A percentile compares a stretch with the other conserved stretches of the same genome.
phyloP scores from a whole-genome alignment of 2,888 invertebrate species.

The Torymus tubicola region DNA sequence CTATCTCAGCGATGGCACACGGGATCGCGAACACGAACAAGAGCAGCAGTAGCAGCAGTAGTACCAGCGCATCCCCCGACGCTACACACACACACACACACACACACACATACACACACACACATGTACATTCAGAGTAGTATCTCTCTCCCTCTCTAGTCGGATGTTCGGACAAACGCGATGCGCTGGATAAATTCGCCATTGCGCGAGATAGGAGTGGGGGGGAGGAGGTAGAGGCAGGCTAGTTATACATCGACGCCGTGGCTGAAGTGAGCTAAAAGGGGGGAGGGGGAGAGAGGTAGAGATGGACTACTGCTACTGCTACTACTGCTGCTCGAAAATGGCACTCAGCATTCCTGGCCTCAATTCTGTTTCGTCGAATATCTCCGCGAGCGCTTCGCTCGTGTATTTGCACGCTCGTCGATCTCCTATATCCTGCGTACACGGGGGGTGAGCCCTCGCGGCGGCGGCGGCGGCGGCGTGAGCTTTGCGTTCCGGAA shows the following conservation, averaged over 20 bases:
- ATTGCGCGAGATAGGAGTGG: not conserved
- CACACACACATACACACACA: too few relatives aligned
- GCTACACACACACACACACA: too few relatives aligned
- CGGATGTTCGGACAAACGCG: conserved; percentile 21
- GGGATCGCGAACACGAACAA: too few relatives aligned
- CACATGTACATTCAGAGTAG: too few relatives aligned
- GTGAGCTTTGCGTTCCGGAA: too few relatives aligned
- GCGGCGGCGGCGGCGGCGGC: too few relatives aligned
- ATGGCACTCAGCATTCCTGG: conserved; percentile 12
- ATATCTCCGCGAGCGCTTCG: not conserved
- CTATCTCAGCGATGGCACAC: too few relatives aligned
- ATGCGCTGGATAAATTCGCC: conserved; percentile 18
- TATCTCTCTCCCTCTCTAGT: not conserved
- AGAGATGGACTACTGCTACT: not conserved
- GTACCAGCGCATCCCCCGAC: too few relatives aligned
- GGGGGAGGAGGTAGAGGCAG: not conserved
- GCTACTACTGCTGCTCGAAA: not conserved
- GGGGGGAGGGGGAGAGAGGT: not conserved
- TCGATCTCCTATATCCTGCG: too few relatives aligned
- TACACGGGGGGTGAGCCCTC: too few relatives aligned
- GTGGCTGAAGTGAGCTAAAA: not conserved
- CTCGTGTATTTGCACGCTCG: not conserved
- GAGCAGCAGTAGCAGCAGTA: too few relatives aligned
- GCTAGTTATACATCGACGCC: conserved; percentile 11
- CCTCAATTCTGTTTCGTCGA: conserved; percentile 5